These are phyloP conservation scores for Aurelia aurita complex sp. Pacific DNA, from an alignment of 30 jellyfish, hydroid and myxozoan genomes.

Conservation along the genomic window DNA sequence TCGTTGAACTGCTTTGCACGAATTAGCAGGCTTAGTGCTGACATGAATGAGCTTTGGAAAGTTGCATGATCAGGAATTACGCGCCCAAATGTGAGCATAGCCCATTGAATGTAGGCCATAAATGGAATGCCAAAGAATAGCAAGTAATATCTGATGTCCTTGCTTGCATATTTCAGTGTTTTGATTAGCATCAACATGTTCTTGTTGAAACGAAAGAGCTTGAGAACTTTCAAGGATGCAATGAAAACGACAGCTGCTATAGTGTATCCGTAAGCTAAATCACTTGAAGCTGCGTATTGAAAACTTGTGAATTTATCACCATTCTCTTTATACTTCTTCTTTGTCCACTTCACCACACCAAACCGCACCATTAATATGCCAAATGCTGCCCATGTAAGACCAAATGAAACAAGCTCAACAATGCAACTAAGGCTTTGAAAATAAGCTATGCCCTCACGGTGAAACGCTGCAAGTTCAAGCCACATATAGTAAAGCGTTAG, in stretches of 20 bases:
- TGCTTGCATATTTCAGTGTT: slow-evolving; percentile 49
- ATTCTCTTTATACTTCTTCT: slow-evolving; percentile 25
- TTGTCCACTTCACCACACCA: slow-evolving; percentile 66
- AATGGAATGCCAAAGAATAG: slow-evolving; percentile 42
- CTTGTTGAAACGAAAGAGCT: slow-evolving; percentile 74
- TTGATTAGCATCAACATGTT: slow-evolving; percentile 52
- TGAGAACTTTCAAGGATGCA: slow-evolving; percentile 59
- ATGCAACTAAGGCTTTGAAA: slow-evolving; percentile 38
- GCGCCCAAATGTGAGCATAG: slow-evolving; percentile 53
- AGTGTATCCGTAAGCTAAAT: slow-evolving; percentile 54
- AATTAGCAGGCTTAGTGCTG: slow-evolving; percentile 64
- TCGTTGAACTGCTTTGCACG: slow-evolving; percentile 43
- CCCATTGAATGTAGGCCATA: slow-evolving; percentile 46
- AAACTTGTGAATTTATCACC: slow-evolving; percentile 58
- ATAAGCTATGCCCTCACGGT: slow-evolving; percentile 33
- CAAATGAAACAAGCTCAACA: slow-evolving; percentile 57
- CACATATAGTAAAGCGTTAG: slow-evolving; percentile 63
- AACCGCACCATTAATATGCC: slow-evolving; percentile 59
- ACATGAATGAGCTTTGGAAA: slow-evolving; percentile 17
- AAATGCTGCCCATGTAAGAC: slow-evolving; percentile 62
- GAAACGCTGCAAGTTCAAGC: slow-evolving; percentile 47
- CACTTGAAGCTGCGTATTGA: slow-evolving; percentile 80
- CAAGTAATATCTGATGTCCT: slow-evolving; percentile 34
- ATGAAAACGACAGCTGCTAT: slow-evolving; percentile 59
- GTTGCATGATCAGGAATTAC: slow-evolving; percentile 30